Evolutionary conservation across 2,888 invertebrate species (phyloP).

Genomic region (Carterocephalus palaemon): DNA sequence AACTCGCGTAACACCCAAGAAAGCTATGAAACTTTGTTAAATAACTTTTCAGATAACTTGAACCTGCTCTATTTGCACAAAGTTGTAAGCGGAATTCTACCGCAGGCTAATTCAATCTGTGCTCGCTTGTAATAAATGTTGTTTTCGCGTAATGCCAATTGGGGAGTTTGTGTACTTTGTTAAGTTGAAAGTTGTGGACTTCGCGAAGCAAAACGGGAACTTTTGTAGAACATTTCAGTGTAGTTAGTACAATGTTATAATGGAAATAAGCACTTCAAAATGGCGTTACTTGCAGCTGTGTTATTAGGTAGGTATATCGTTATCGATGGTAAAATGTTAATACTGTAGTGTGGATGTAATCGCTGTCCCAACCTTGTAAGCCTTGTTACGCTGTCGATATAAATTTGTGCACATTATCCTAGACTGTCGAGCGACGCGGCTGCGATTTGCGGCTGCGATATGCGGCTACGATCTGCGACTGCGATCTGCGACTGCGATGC

Average conservation of each 20-base stretch:
- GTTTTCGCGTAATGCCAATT: slow-evolving; percentile 75
- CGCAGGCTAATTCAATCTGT: slow-evolving; percentile 76
- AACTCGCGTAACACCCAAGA: slow-evolving; percentile 62
- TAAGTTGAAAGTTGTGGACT: slow-evolving; percentile 74
- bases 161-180: slow-evolving; percentile 64
- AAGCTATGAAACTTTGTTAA: slow-evolving; percentile 80
- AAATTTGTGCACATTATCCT: slow-evolving; percentile 20
- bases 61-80: slow-evolving; percentile 74
- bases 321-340: slow-evolving; percentile 49
- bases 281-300: slow-evolving; percentile 74
- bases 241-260: slow-evolving; percentile 80
- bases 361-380: slow-evolving; percentile 22
- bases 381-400: slow-evolving; percentile 22
- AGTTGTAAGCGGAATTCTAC: slow-evolving; percentile 73
- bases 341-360: slow-evolving; percentile 15
- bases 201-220: slow-evolving; percentile 79
- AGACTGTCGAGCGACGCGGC: slow-evolving; percentile 9
- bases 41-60: slow-evolving; percentile 80
- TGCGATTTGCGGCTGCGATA: slow-evolving; percentile 5
- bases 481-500: neutral
- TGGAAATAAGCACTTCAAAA: slow-evolving; percentile 80
- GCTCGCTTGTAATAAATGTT: slow-evolving; percentile 76
- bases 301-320: slow-evolving; percentile 52
- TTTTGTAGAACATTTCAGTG: slow-evolving; percentile 80
- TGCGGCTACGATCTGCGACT: neutral